Percentiles rank a stretch among this genome's conserved stretches.
Conservation (phyloP, 1,140 invertebrate genomes). For the Sycobia sp. region DNA sequence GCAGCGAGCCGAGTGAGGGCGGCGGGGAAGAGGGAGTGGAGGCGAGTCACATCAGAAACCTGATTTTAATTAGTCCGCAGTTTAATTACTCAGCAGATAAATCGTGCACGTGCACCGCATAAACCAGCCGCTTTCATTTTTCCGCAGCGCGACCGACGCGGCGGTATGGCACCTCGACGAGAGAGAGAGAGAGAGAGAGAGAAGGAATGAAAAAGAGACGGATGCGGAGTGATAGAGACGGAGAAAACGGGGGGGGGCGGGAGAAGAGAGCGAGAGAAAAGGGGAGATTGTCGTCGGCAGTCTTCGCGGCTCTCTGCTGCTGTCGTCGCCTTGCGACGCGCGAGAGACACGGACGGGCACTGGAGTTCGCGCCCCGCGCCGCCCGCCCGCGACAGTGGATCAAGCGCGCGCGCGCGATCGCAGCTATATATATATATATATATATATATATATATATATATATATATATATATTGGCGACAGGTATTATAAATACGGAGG, state of each 20-base stretch:
- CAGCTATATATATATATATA: too few relatives aligned
- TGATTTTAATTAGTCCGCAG: constrained; percentile 65
- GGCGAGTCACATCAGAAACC: constrained; percentile 61
- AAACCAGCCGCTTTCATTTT: constrained; percentile 63
- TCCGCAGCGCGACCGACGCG: constrained; percentile 44
- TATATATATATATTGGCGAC: too few relatives aligned
- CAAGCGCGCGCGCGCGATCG: too few relatives aligned
- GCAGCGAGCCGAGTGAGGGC: constrained; percentile 12
- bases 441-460: too few relatives aligned
- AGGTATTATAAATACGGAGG: neutral
- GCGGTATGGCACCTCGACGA: constrained; percentile 23
- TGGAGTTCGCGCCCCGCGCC: neutral
- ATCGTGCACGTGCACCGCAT: constrained; percentile 64
- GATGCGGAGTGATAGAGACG: too few relatives aligned
- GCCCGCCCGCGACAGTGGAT: too few relatives aligned
- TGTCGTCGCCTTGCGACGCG: neutral
- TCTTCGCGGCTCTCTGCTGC: too few relatives aligned
- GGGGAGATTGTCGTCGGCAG: too few relatives aligned
- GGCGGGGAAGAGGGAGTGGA: constrained; percentile 31
- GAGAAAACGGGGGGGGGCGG: too few relatives aligned
- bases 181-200: constrained; percentile 1
- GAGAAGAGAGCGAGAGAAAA: too few relatives aligned
- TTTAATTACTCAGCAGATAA: constrained; percentile 65
- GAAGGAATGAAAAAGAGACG: too few relatives aligned
- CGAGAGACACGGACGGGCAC: too few relatives aligned